Base-by-base conservation (phyloP, 2,113 vertebrate genomes). In the Beaufortia kweichowensis region DNA sequence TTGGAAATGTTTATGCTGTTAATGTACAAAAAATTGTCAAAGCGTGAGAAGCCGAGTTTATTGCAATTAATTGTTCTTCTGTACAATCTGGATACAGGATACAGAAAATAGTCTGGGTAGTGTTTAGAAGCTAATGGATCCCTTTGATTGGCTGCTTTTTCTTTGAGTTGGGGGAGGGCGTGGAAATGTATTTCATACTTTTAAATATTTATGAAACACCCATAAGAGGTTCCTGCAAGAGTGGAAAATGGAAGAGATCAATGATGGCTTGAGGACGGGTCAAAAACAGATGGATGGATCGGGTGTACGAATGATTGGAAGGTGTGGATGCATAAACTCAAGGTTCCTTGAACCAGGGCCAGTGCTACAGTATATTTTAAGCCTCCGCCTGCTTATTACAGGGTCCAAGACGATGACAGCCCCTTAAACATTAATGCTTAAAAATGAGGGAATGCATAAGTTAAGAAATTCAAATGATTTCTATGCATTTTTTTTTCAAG, bases 191-290 rank as follows among this genome's bases (percentile, higher is more conserved):
- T 80, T 39, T 80, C 31, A 39, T 50, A 53, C 7, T 19, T 46
- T 80, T 66, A 80, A 80, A 61, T 74, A 80, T 80, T 80, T 35
- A 80, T 80, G 71, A 46, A 60, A 65, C 56, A 26, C 65, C 24
- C 50, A 75, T 55, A 50, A 61, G n/a, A 63, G 19, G 43, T 80
- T 75, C 64, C 71, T 41, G 55, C 33, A 75, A 62, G 71, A 53
- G n/a, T 29, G 61, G 53, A 43, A 33, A 33, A 43, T 24, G 62
- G 62, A n/a, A 5, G 11, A 23, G 61, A 80, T 80, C 71, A 55
- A 80, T 75, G 59, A 67, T 6, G 21, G 7, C 57, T 31, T 15
- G 41, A 48, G 56, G 71, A 61, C 1, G 6, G 15, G 15, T 41
- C 9, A 60, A 63, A 59, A 69, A 64, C 55, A 55, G 70, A 63